These are phyloP conservation scores for Ptilorrhoa leucosticta DNA, from an alignment of 2,113 vertebrate species.

Conservation along the genomic window DNA sequence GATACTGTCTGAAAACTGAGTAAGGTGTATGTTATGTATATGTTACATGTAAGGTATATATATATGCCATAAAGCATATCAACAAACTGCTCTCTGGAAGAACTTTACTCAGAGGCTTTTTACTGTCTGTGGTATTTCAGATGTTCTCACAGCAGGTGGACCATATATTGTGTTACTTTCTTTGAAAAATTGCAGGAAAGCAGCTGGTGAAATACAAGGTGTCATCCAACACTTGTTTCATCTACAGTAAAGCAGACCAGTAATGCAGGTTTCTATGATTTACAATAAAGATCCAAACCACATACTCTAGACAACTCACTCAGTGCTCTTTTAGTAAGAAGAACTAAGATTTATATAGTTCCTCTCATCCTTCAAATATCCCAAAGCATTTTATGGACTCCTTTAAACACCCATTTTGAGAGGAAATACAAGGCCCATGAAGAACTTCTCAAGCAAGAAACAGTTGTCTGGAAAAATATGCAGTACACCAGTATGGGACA, in stretches of 20 bases:
- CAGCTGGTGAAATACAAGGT: constrained; percentile 38
- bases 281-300: neutral
- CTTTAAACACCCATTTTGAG: neutral
- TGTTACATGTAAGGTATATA: neutral
- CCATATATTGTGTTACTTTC: constrained; percentile 19
- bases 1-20: neutral
- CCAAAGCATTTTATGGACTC: neutral
- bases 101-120: constrained; percentile 29
- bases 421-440: neutral
- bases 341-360: constrained; percentile 11
- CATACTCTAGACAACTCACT: constrained; percentile 14
- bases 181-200: constrained; percentile 29
- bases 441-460: neutral
- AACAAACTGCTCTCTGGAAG: neutral
- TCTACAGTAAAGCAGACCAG: constrained; percentile 6
- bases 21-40: neutral
- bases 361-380: neutral
- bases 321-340: neutral
- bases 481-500: neutral
- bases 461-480: neutral
- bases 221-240: constrained; percentile 17
- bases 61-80: neutral
- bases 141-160: constrained; percentile 31
- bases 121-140: constrained; percentile 18
- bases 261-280: constrained; percentile 32